Base-by-base conservation (phyloP, 2,113 vertebrate species). In the Dermatemys mawii region DNA sequence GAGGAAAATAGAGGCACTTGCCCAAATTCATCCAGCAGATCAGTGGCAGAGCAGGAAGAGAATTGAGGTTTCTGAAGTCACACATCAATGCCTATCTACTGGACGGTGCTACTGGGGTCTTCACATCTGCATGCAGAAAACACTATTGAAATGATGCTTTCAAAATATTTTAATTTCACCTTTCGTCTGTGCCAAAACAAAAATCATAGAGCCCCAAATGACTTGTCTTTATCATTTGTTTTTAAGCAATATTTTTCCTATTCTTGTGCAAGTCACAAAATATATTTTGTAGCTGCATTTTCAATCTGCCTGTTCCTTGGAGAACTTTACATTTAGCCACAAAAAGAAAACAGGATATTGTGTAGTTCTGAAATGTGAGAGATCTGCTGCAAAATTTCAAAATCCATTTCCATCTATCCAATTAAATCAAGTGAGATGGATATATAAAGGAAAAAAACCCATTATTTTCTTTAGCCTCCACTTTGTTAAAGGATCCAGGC, bases 381-480 rank as follows among this genome's bases (percentile, higher is more conserved):
- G 11, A 84, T 83, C 83, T 54, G 41, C 82, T 90, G 53, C 54
- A 0, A 0, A 4, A 38, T 79, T 95, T 96, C 90, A 67, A 54
- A 92, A 79, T 35, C 32, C 32, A 51, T 83, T 94, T 85, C 29
- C 10, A 84, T 80, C 48, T 81, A 93, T 73, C 44, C 89, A 96
- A 57, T 94, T 94, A 95, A 84, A 94, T 86, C 75, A 89, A 89
- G 85, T 81, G 86, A 94, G 93, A 87, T 44, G 88, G 70, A 6
- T 81, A 92, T 55, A 29, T 86, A 95, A 92, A 94, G 92, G 54
- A 53, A 95, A 38, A 63, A 88, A 82, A 93, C 9, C 92, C 90
- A 82, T 92, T 10, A 11, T 24, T 84, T 81, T 91, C 0, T 3
- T 90, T 86, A 94, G 21, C 76, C 8, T 44, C 88, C 6, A 2